Evolutionary conservation across 2,888 invertebrate genomes (phyloP).

Genomic region (Theretra japonica): DNA sequence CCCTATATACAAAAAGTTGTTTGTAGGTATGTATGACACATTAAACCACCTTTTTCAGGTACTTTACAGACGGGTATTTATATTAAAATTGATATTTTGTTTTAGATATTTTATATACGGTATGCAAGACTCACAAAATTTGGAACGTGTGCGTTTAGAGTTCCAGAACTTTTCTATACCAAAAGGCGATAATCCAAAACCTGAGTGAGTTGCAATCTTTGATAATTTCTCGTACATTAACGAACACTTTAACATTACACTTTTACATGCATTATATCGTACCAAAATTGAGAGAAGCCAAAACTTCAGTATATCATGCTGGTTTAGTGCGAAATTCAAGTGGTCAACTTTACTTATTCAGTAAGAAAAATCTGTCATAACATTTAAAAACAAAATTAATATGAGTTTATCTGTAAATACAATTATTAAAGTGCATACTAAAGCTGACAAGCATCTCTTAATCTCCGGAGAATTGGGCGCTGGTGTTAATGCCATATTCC

Average conservation of each 20-base stretch:
- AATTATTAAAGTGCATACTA: too few relatives aligned
- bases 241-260: not conserved
- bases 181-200: constrained; percentile 88
- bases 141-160: constrained; percentile 96
- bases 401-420: too few relatives aligned
- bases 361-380: too few relatives aligned
- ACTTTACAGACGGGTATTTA: not conserved
- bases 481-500: too few relatives aligned
- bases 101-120: constrained; percentile 97
- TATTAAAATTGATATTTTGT: not conserved
- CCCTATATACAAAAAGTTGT: constrained; percentile 98
- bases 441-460: too few relatives aligned
- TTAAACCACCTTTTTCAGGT: not conserved
- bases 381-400: too few relatives aligned
- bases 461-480: too few relatives aligned
- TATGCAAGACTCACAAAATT: constrained; percentile 97
- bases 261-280: too few relatives aligned
- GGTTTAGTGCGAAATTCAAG: too few relatives aligned
- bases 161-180: constrained; percentile 96
- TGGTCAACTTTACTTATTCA: too few relatives aligned
- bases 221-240: not conserved
- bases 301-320: too few relatives aligned
- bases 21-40: constrained; percentile 87
- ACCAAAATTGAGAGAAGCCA: too few relatives aligned
- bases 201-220: constrained; percentile 87